Evolutionary conservation across 2,888 invertebrate species (phyloP).

Genomic region (Mycalesis mineus): DNA sequence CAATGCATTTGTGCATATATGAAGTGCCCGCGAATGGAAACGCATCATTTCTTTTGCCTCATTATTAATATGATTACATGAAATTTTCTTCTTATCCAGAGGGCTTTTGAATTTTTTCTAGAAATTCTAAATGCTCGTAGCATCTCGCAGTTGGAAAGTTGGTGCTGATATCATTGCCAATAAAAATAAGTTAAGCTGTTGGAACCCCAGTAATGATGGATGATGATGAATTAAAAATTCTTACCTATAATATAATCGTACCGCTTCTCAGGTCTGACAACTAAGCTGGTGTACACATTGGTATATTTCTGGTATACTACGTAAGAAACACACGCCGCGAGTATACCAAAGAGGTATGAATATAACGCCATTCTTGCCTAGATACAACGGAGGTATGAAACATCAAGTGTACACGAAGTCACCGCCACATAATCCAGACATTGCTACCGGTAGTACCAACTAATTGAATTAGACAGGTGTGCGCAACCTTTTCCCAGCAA

Average conservation of each 20-base stretch:
- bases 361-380: slow-evolving; percentile 45
- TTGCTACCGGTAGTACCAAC: slow-evolving; percentile 20
- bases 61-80: no score
- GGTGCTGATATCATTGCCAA: no score
- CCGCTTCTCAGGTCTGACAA: slow-evolving; percentile 55
- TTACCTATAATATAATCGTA: slow-evolving; percentile 72
- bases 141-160: no score
- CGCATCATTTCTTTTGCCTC: no score
- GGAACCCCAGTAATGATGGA: no score
- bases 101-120: no score
- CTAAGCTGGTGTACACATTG: slow-evolving; percentile 51
- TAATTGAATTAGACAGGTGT: slow-evolving; percentile 68
- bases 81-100: no score
- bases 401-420: slow-evolving; percentile 20
- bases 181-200: no score
- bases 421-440: slow-evolving; percentile 41
- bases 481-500: slow-evolving; percentile 12
- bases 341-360: slow-evolving; percentile 49
- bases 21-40: no score
- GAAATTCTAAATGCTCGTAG: no score
- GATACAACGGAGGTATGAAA: slow-evolving; percentile 19
- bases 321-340: slow-evolving; percentile 54
- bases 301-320: slow-evolving; percentile 57
- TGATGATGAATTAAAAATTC: slow-evolving; percentile 25
- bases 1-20: no score